A percentile compares a stretch with the other conserved stretches of the same genome.
Conservation (phyloP, 1,140 invertebrate genomes). For the Octopus sinensis region DNA sequence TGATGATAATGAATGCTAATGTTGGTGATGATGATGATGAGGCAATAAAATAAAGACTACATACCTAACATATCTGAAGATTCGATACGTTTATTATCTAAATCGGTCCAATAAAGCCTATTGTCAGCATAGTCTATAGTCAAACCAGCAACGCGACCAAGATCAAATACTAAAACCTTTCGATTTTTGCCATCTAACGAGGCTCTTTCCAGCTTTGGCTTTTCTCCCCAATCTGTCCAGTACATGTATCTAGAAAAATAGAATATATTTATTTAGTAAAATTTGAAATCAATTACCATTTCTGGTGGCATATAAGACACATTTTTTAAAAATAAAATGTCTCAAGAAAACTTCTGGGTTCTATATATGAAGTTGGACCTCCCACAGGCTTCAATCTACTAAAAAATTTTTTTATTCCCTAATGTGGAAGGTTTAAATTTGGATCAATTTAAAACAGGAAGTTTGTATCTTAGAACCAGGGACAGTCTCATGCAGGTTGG, state of each 20-base stretch:
- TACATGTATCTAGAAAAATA: slow-evolving; percentile 68
- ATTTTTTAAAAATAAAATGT: neutral
- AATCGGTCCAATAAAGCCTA: slow-evolving; percentile 77
- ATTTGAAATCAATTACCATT: neutral
- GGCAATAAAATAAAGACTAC: neutral
- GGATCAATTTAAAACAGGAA: no score
- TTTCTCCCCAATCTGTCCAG: slow-evolving; percentile 97
- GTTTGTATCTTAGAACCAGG: no score
- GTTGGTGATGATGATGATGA: no score
- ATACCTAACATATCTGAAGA: slow-evolving; percentile 70
- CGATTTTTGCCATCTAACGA: slow-evolving; percentile 88
- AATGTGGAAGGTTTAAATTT: no score
- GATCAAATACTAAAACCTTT: slow-evolving; percentile 58
- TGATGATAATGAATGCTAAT: no score
- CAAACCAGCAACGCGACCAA: slow-evolving; percentile 65
- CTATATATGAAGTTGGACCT: no score
- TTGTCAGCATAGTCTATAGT: slow-evolving; percentile 76
- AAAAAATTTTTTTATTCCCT: no score
- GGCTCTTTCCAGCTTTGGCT: slow-evolving; percentile 86
- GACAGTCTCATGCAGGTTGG: no score
- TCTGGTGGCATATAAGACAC: neutral
- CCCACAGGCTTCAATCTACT: no score
- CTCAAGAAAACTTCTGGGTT: neutral
- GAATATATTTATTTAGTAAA: neutral
- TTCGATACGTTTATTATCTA: slow-evolving; percentile 59